A percentile compares a stretch with the other conserved stretches of the same genome.
These are phyloP conservation scores for Podiceps cristatus DNA, from an alignment of 2,113 vertebrate species.

Conservation along the genomic window DNA sequence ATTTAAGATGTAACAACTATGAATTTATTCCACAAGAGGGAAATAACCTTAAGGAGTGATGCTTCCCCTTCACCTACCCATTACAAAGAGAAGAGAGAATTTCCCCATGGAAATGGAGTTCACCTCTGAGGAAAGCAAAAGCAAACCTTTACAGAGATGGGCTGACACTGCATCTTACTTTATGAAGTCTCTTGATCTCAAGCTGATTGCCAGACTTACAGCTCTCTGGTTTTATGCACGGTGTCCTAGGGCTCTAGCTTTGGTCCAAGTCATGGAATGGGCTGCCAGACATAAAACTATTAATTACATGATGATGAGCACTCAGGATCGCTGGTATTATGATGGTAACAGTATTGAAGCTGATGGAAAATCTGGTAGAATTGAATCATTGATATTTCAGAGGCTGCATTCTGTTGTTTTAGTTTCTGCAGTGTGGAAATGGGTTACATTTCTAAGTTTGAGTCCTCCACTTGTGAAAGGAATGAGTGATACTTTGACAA, in stretches of 20 bases:
- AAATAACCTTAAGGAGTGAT: neutral
- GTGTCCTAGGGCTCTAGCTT: neutral
- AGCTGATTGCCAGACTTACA: neutral
- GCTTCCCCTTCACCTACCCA: neutral
- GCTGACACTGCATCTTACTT: neutral
- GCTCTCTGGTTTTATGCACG: neutral
- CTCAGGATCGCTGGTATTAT: neutral
- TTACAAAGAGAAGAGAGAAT: neutral
- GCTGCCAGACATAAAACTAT: neutral
- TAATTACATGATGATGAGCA: neutral
- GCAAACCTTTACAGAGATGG: neutral
- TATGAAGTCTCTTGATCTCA: neutral
- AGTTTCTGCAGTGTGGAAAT: neutral
- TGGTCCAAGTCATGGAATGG: neutral
- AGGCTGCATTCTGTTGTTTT: neutral
- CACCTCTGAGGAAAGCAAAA: neutral
- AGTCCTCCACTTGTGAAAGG: neutral
- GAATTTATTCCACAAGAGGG: neutral
- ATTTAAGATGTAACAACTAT: neutral
- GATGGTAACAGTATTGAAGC: neutral
- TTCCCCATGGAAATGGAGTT: neutral
- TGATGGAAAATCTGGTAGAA: neutral
- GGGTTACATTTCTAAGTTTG: neutral
- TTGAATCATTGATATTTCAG: neutral
- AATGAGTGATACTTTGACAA: neutral